These are phyloP conservation scores for Gopherus evgoodei DNA, from an alignment of 2,113 vertebrate genomes.

Conservation along the genomic window DNA sequence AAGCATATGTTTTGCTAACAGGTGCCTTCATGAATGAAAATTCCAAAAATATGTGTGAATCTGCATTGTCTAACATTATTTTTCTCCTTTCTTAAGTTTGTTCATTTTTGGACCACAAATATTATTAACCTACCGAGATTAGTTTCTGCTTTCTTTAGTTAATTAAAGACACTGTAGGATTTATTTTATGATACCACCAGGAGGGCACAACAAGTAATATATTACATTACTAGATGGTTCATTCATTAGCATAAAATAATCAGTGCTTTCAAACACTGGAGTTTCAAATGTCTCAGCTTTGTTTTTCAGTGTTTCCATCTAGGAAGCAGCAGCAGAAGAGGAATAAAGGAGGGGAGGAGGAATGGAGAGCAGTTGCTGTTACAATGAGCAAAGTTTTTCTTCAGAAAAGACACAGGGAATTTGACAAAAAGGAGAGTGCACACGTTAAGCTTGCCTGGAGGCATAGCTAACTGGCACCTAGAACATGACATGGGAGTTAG, in stretches of 20 bases:
- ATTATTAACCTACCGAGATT: conserved; percentile 82
- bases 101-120: conserved; percentile 79
- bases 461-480: conserved; percentile 27
- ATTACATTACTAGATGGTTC: conserved; percentile 76
- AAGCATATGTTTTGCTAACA: background rate
- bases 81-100: conserved; percentile 73
- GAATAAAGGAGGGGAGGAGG: background rate
- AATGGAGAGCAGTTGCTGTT: background rate
- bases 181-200: conserved; percentile 81
- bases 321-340: conserved; percentile 18
- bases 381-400: conserved; percentile 37
- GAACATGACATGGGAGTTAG: conserved; percentile 6
- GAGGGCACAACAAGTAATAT: conserved; percentile 83
- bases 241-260: conserved; percentile 83
- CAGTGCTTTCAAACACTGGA: conserved; percentile 54
- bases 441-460: conserved; percentile 28
- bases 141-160: conserved; percentile 81
- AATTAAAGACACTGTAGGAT: conserved; percentile 82
- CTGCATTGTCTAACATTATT: conserved; percentile 65
- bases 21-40: conserved; percentile 11
- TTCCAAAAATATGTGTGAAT: conserved; percentile 66
- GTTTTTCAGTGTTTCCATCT: conserved; percentile 31
- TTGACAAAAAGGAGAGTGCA: background rate
- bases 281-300: conserved; percentile 51
- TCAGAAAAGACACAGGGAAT: conserved; percentile 5